A percentile compares a stretch with the other conserved stretches of the same genome.
Conservation (phyloP, 2,113 vertebrate species). For the Sturnus vulgaris region DNA sequence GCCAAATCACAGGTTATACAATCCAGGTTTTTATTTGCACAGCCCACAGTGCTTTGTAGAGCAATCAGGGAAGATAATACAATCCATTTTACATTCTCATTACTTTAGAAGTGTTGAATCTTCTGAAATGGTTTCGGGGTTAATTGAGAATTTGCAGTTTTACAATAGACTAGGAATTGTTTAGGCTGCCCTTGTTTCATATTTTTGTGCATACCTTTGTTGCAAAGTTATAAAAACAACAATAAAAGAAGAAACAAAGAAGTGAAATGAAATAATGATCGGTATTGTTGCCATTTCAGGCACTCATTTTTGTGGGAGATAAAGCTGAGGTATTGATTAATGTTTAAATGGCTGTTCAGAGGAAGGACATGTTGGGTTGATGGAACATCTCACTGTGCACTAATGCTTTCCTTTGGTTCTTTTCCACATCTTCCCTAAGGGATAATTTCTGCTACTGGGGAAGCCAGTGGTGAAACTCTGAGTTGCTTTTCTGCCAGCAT, state of each 20-base stretch:
- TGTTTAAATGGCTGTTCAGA: slow-evolving; percentile 3
- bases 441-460: neutral
- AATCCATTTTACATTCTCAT: slow-evolving; percentile 53
- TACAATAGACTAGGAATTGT: slow-evolving; percentile 31
- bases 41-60: slow-evolving; percentile 35
- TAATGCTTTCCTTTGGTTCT: neutral
- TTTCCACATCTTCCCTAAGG: neutral
- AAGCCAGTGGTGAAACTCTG: neutral
- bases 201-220: slow-evolving; percentile 6
- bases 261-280: neutral
- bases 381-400: neutral
- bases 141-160: slow-evolving; percentile 44
- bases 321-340: slow-evolving; percentile 45
- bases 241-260: neutral
- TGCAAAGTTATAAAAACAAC: slow-evolving; percentile 14
- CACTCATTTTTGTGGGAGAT: neutral
- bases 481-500: neutral
- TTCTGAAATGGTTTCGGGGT: slow-evolving; percentile 44
- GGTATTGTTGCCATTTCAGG: neutral
- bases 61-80: slow-evolving; percentile 47
- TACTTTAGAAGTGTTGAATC: slow-evolving; percentile 51
- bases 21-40: slow-evolving; percentile 35
- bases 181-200: neutral
- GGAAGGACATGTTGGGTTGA: neutral
- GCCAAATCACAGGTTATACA: slow-evolving; percentile 24